Evolutionary conservation across 2,888 invertebrate genomes (phyloP), one percentile per base, ranked within the genome.

Genomic region (Aleiodes leptofemur): DNA sequence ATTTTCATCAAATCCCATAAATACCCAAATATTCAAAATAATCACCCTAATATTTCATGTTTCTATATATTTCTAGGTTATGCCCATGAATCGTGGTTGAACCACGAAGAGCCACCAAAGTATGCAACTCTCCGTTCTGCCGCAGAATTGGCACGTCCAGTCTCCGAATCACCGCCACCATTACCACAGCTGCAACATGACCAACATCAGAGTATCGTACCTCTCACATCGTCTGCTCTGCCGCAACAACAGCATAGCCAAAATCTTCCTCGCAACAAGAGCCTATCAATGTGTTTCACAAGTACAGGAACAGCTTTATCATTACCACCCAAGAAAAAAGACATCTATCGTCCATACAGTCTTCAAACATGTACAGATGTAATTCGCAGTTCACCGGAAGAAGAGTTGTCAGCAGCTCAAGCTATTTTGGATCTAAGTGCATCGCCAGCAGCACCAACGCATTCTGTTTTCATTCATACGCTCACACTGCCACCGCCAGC

Each of bases 401-500:
- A 96, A 88, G 96, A 96, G 85, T 91, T 96, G 69, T 95, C 95
- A 83, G 96, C 96, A 16, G 96, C 96, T 3, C 96, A 96, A 87
- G 96, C 97, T 14, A 96, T 97, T 83, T 92, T 97, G 76, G 97
- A 97, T 89, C 91, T 97, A 79, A 96, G 96, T 90, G 95, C 96
- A 80, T 95, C 96, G 71, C 95, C 96, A 69, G 95, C 95, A 53
- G 89, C 89, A 11, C 89, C 88, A 72, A 84, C 83, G 51, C 86
- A 89, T 76, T 88, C 90, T 3, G 86, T 87, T 69, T 88, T 88
- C 80, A 86, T 89, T 51, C 88, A 88, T 77, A 86, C 88, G 3
- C 93, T 94, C 79, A 92, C 95, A 82, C 91, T 93, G 75, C 92
- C 93, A 86, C 82, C 89, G 86, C 90, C 90, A 13, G 81, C 87